Percentiles rank a stretch among this genome's conserved stretches.
Evolutionary conservation across 2,113 vertebrate species (phyloP).

Genomic region (Pongo pygmaeus): DNA sequence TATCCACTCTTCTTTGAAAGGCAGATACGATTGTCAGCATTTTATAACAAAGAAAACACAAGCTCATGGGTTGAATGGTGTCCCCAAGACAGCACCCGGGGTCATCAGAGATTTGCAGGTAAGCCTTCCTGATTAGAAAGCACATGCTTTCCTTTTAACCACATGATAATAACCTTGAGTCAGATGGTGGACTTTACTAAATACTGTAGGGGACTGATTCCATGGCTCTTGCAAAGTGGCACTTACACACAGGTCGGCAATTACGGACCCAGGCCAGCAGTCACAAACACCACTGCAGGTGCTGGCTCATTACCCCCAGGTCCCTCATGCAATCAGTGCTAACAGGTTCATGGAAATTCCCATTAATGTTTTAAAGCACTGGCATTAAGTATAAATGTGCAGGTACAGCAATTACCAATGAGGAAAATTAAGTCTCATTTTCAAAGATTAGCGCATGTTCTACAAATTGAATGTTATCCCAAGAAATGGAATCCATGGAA

Average conservation of each 20-base stretch:
- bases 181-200: neutral
- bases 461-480: neutral
- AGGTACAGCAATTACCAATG: constrained; percentile 50
- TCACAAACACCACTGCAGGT: constrained; percentile 42
- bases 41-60: neutral
- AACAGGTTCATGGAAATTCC: constrained; percentile 56
- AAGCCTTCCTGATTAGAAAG: neutral
- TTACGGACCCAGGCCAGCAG: neutral
- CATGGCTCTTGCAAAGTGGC: neutral
- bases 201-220: neutral
- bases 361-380: constrained; percentile 28
- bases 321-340: constrained; percentile 49
- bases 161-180: neutral
- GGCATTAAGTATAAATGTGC: constrained; percentile 26
- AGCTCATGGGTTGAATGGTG: neutral
- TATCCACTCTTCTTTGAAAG: neutral
- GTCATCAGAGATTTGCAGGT: neutral
- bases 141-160: neutral
- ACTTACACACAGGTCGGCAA: neutral
- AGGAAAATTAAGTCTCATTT: constrained; percentile 40
- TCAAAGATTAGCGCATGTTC: neutral
- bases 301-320: neutral
- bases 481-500: neutral
- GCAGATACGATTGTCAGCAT: fast-evolving
- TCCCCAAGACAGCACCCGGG: neutral